Evolutionary conservation across 1,140 invertebrate species (phyloP), one percentile per base, ranked within the genome.

Genomic region (Calosoma granatense): DNA sequence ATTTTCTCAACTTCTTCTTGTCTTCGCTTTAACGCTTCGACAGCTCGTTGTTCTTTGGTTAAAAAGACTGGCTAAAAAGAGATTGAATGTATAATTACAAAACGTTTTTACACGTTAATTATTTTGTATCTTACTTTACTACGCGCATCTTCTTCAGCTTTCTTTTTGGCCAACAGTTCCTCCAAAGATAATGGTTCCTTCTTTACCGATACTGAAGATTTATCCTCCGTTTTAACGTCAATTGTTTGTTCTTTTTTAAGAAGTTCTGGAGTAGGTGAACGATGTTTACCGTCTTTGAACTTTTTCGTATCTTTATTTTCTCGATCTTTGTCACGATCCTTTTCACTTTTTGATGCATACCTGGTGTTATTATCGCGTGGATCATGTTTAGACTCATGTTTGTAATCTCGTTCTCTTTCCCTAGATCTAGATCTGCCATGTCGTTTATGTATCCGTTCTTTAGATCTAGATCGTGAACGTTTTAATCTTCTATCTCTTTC

Each of bases 161-260:
- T 96, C 67, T 97, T 97, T 69, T 97, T 97, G 0, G 92, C 87
- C 17, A 99, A 72, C 23, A 99, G 69, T 72, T 99, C 96, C 73
- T 99, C 97, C 19, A 99, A 76, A 41, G 95, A 98, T 2, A 98
- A 74, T 0, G 97, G 97, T 70, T 95, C 94, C 58, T 83, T 87
- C 71, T 91, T 93, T 0, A 71, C 60, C 39, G 68, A 60, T 26
- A 71, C 69, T 4, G 73, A 66, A 26, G 71, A 57, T 30, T 75
- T 76, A 4, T 59, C 14, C 41, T 74, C 73, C 0, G 67, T 61
- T 55, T 74, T 67, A 20, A 68, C 63, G 51, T 76, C 70, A 17
- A 72, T 67, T 22, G 76, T 71, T 20, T 72, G 68, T 54, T 76
- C 70, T 17, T 71, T 65, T 20, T 74, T 69, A 22, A 77, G 72